phyloP scores from a whole-genome alignment of 2,113 vertebrate genomes.

The Pterophyllum scalare region DNA sequence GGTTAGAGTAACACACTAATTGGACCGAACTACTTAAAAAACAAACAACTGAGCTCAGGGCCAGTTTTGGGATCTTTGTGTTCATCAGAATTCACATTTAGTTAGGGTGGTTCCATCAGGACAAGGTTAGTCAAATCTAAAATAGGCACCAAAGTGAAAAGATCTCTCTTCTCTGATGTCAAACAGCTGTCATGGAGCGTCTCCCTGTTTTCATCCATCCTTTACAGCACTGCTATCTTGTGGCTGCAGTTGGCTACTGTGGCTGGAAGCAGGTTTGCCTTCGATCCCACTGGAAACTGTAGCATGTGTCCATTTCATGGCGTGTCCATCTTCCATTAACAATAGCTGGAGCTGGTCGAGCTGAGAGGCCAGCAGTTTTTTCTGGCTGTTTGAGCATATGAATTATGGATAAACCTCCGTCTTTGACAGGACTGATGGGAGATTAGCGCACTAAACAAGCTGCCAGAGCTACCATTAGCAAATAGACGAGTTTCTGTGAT shows the following conservation, averaged over 20 bases:
- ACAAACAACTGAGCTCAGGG: background rate
- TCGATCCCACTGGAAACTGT: background rate
- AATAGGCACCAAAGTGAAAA: background rate
- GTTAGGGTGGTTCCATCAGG: background rate
- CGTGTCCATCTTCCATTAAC: background rate
- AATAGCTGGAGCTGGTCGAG: background rate
- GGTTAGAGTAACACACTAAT: too few relatives aligned
- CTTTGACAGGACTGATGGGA: background rate
- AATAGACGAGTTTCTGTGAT: too few relatives aligned
- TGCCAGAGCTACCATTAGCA: background rate
- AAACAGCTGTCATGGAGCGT: background rate
- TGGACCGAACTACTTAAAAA: background rate
- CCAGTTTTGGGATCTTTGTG: background rate
- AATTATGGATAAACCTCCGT: background rate
- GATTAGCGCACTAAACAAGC: background rate
- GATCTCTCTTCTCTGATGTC: background rate
- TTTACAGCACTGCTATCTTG: background rate
- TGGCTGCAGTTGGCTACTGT: background rate
- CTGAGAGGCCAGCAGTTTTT: background rate
- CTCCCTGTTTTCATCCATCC: background rate
- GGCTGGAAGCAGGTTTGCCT: background rate
- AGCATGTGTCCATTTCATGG: background rate
- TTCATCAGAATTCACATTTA: background rate
- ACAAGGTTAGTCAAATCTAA: background rate
- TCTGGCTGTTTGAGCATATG: background rate